phyloP scores from a whole-genome alignment of 2,888 invertebrate genomes.

The Andrena haemorrhoa region DNA sequence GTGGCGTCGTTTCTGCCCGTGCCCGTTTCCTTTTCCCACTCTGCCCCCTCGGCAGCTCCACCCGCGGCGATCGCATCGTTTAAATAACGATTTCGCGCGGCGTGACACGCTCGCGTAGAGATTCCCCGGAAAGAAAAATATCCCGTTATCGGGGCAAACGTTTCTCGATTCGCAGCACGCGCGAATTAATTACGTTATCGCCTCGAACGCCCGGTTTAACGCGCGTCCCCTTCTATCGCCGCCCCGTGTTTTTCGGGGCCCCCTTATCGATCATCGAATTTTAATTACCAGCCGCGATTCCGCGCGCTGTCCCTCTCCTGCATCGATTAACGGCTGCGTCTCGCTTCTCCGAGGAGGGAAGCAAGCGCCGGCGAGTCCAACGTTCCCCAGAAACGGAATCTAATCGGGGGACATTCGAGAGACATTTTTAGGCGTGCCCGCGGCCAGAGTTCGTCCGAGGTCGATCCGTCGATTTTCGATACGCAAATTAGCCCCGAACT shows the following conservation, averaged over 20 bases:
- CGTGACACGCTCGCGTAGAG: slow-evolving; percentile 28
- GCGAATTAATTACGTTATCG: slow-evolving; percentile 65
- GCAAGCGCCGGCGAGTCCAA: background rate
- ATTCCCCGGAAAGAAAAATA: slow-evolving; percentile 40
- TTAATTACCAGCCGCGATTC: slow-evolving; percentile 33
- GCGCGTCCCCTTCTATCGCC: background rate
- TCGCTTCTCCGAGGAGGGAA: background rate
- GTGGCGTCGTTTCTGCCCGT: slow-evolving; percentile 55
- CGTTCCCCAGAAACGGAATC: background rate
- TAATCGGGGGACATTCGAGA: background rate
- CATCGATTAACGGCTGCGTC: background rate
- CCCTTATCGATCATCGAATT: slow-evolving; percentile 56
- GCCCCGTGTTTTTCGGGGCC: slow-evolving; percentile 42
- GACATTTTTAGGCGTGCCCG: background rate
- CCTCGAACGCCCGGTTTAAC: slow-evolving; percentile 15
- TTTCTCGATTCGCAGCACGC: slow-evolving; percentile 25
- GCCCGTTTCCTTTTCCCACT: slow-evolving; percentile 8
- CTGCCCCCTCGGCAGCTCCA: slow-evolving; percentile 10
- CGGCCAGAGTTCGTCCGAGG: background rate
- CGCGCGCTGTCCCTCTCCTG: background rate
- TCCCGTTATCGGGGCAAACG: slow-evolving; percentile 48
- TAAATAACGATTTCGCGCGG: slow-evolving; percentile 21
- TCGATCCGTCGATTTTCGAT: slow-evolving; percentile 17
- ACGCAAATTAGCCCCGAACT: slow-evolving; percentile 8
- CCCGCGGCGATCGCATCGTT: slow-evolving; percentile 31